Base-by-base conservation (phyloP, 2,888 invertebrate genomes). In the Salticus scenicus region DNA sequence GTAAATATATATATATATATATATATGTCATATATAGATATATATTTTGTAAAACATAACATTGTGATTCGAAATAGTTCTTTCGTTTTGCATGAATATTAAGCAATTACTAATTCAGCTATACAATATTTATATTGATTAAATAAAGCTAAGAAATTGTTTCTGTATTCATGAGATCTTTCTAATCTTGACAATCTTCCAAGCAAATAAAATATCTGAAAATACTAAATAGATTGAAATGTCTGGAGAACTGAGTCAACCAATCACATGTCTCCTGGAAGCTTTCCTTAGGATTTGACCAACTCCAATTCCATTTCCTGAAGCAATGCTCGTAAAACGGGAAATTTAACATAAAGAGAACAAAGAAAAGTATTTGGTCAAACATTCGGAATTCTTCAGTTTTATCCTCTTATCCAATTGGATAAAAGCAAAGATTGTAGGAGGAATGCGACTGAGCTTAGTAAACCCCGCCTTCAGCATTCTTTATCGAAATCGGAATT, bases 321-420 rank as follows among this genome's bases (percentile, higher is more conserved):
- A 57, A 24, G 57, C 57, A 57, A 24, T 24, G 17, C 14, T 57
- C 57, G 57, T 57, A 70, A 20, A 42, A 28, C n/a, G 71, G 47
- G 77, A 73, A 84, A 73, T 42, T 84, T 84, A 84, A 73, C 83
- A 84, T 77, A 83, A 83, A 41, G 64, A 14, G 27, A 63, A 42
- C 37, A 2, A 33, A 28, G 33, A 66, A 41, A 64, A 71, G 69
- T 37, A 66, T 73, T 66, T 57, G 63, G 41, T 42, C 24, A 64
- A 57, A 57, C 57, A 17, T 67, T 20, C 24, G 31, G 20, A 37
- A 69, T 77, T 77, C 73, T 31, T 30, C 71, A 24, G 30, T 14
- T 37, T 28, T 37, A 42, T 42, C 17, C 14, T 67, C 57, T 77
- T 57, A 57, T 63, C 83, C 83, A 84, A 84, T 84, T 41, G 31